Conservation (phyloP, 2,888 invertebrate genomes). For the Philonicus albiceps region DNA sequence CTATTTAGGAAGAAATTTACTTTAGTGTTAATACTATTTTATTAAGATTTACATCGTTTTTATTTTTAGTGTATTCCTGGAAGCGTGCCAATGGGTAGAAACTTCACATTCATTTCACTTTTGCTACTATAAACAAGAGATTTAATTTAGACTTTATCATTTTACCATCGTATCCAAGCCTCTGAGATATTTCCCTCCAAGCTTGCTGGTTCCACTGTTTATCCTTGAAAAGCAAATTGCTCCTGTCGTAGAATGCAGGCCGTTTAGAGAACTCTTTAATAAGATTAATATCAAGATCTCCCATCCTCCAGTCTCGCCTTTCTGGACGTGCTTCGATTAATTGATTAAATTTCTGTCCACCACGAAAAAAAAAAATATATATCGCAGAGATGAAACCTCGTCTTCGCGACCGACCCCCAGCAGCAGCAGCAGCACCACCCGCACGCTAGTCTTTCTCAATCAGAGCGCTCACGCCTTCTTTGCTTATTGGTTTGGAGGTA, state of each 20-base stretch:
- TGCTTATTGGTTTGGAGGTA: not conserved
- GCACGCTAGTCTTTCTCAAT: not conserved
- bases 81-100: not conserved
- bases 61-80: not conserved
- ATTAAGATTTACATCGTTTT: not conserved
- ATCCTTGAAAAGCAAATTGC: constrained; percentile 59
- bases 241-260: constrained; percentile 61
- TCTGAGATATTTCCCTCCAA: constrained; percentile 61
- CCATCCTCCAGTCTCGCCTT: constrained; percentile 53
- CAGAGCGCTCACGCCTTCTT: not conserved
- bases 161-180: constrained; percentile 62
- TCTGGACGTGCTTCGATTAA: not conserved
- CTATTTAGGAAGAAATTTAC: not conserved
- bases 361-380: not conserved
- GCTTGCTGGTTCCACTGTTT: constrained; percentile 58
- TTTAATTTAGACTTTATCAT: not conserved
- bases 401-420: not conserved
- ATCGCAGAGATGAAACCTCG: not conserved
- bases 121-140: not conserved
- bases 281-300: constrained; percentile 61
- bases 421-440: not conserved
- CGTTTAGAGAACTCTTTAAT: constrained; percentile 58
- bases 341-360: not conserved
- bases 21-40: too few relatives aligned
- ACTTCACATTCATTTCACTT: not conserved